Evolutionary conservation across 2,113 vertebrate genomes (phyloP).

Genomic region (Narcine bancroftii): DNA sequence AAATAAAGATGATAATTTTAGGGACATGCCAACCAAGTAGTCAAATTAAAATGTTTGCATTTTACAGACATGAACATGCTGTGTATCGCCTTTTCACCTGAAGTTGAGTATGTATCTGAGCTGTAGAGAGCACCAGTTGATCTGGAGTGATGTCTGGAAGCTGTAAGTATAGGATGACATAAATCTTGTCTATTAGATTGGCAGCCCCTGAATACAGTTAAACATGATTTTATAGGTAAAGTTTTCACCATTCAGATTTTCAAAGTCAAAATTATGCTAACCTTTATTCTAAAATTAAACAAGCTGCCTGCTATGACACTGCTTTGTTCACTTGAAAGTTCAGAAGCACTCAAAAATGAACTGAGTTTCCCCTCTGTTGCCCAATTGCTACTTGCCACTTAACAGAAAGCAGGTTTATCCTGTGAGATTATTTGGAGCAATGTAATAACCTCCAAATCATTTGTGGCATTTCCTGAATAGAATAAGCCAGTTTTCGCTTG

Average conservation of each 20-base stretch:
- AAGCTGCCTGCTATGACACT: not conserved
- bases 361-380: not conserved
- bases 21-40: slow-evolving; percentile 39
- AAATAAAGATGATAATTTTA: slow-evolving; percentile 26
- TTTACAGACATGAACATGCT: slow-evolving; percentile 52
- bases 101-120: slow-evolving; percentile 82
- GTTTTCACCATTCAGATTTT: not conserved
- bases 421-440: not conserved
- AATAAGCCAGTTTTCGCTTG: no score
- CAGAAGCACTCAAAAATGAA: not conserved
- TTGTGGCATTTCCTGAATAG: not conserved
- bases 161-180: slow-evolving; percentile 83
- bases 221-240: not conserved
- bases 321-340: no score
- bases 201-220: slow-evolving; percentile 38
- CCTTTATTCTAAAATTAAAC: not conserved
- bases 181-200: slow-evolving; percentile 63
- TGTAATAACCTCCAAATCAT: not conserved
- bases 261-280: not conserved
- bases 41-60: slow-evolving; percentile 47
- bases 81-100: slow-evolving; percentile 96
- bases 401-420: no score
- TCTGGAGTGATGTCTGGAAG: slow-evolving; percentile 94
- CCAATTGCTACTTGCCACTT: not conserved
- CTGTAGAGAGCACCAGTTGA: slow-evolving; percentile 93